Conservation (phyloP, 92 coral and sea anemone species). For the Palythoa caribaeorum region DNA sequence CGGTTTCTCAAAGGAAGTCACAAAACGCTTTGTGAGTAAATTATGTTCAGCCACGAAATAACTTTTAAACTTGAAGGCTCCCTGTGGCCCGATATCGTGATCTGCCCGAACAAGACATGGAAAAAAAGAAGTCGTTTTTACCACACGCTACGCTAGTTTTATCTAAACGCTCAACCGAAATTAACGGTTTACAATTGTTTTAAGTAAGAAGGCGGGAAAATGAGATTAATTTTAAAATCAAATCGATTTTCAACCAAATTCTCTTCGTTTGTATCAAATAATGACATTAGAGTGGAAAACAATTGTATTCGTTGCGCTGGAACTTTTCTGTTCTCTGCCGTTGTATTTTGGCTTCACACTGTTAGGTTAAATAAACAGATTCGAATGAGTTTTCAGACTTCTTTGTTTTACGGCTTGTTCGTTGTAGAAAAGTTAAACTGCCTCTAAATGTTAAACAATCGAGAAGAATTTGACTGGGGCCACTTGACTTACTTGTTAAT, state of each 20-base stretch:
- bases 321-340: not conserved
- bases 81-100: conserved; percentile 13
- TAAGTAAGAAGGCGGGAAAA: conserved; percentile 36
- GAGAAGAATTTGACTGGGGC: conserved; percentile 5
- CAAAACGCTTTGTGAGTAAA: not conserved
- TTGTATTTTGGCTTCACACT: conserved; percentile 10
- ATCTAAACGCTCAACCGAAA: not conserved
- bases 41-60: conserved; percentile 2
- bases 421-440: conserved; percentile 38
- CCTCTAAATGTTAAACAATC: conserved; percentile 30
- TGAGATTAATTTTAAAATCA: conserved; percentile 18
- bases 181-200: not conserved
- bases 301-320: conserved; percentile 3
- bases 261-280: not conserved
- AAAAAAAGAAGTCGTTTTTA: not conserved
- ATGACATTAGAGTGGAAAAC: conserved; percentile 3
- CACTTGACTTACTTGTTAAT: conserved; percentile 34
- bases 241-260: conserved; percentile 6
- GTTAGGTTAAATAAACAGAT: conserved; percentile 37
- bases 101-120: not conserved
- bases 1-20: not conserved
- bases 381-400: conserved; percentile 26
- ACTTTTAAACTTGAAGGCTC: not conserved
- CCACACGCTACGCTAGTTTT: conserved; percentile 6
- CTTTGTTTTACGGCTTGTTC: conserved; percentile 17